Base-by-base conservation (phyloP, 2,113 vertebrate species). In the Cyprinodon tularosa region DNA sequence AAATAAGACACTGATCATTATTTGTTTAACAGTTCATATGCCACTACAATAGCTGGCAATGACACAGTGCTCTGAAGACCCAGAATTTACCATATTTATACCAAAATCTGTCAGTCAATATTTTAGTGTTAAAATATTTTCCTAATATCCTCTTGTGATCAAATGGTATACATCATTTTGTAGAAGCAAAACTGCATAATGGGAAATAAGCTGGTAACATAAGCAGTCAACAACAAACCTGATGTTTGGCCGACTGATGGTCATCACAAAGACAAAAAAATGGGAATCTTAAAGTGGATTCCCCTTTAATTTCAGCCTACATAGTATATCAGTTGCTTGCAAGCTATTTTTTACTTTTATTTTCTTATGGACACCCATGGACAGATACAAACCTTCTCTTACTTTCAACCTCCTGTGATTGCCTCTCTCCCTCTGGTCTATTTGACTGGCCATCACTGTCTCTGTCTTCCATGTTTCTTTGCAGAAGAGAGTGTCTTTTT, bases 381-480 rank as follows among this genome's bases (percentile, higher is more conserved):
- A 29, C 40, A 68, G 66, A 66, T 20, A 63, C 7, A 38, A 78
- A 62, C 74, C 15, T 39, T 47, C 47, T 62, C 70, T 65, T 4
- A 0, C 70, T 40, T 77, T 83, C 83, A 83, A 62, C 83, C 61
- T 70, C 65, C 74, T 84, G 83, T 88, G 85, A 89, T 83, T 81
- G 72, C 71, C 72, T 82, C 72, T 77, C 87, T 86, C 82, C 59
- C 71, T 72, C 78, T 65, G 75, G 85, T 86, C 75, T 84, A 64
- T 85, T 85, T 86, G 87, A 90, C 88, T 87, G 83, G 87, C 87
- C 87, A 76, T 88, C 87, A 91, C 89, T 84, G 85, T 89, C 78
- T 76, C 66, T 73, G 44, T 75, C 71, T 83, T 86, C 84, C 86
- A 88, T 83, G 86, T 83, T 88, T 85, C 86, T 87, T 84, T 78